Base-by-base conservation (phyloP, 2,797 vertebrate species). In the Siniperca scherzeri region DNA sequence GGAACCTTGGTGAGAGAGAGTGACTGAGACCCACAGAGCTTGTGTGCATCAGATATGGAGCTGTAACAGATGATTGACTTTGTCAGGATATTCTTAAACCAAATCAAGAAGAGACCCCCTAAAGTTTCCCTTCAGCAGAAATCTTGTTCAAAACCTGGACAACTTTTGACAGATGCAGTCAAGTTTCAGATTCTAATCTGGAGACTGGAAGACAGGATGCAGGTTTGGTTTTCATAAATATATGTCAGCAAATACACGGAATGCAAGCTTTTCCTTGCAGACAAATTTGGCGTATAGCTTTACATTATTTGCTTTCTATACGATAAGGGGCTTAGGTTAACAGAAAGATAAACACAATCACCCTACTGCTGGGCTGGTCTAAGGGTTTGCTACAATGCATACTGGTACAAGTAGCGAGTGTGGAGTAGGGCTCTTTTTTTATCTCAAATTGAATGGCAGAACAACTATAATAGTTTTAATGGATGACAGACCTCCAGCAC, bases 121-220 rank as follows among this genome's bases (percentile, higher is more conserved):
- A 25, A 40, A 48, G 22, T 44, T 33, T 30, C 53, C 16, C 60
- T 46, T 56, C 61, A 36, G 40, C 25, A n/a, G 21, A 57, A 38
- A 62, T 50, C 52, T 40, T n/a, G 7, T 46, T 66, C 44, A 38
- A n/a, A 50, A 38, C 27, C 3, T 17, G 13, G n/a, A 38, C 12
- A 60, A 42, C n/a, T 38, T 70, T 52, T 67, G 55, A 83, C 46
- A 57, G 52, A 56, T n/a, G 61, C 42, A 65, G 69, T 57, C 8
- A 57, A 14, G 16, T 19, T 40, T 59, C 1, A 33, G 44, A 77
- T 80, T 69, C 38, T 38, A 65, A 64, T 70, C 8, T 78, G 17
- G 21, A 17, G 55, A 40, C 30, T 27, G 55, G 10, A 12, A 46
- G 46, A 48, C 27, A 33, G 40, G 21, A 53, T 5, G 17, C 25